These are phyloP conservation scores for Ichneumon xanthorius DNA, from an alignment of 2,888 invertebrate species.

Conservation along the genomic window DNA sequence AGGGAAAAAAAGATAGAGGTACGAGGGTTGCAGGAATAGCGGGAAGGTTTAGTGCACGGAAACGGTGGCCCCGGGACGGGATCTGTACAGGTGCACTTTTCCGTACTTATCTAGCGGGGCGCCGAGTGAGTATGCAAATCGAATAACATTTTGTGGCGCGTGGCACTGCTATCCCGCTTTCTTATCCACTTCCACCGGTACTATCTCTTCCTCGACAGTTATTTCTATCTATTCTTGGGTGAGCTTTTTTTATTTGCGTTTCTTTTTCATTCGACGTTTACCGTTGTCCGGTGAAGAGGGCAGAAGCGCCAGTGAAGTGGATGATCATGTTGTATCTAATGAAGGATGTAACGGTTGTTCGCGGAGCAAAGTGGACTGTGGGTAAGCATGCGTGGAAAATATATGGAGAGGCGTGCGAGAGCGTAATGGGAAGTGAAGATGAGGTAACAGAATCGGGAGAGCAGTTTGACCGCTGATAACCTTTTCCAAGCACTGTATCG, in stretches of 20 bases:
- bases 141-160: constrained; percentile 8
- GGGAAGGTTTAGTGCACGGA: neutral
- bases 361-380: neutral
- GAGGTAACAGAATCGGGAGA: neutral
- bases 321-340: constrained; percentile 5
- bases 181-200: constrained; percentile 7
- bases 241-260: neutral
- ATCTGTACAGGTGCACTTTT: constrained; percentile 13
- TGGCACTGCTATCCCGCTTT: constrained; percentile 3
- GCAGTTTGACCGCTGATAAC: neutral
- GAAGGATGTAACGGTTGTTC: constrained; percentile 23
- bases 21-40: neutral
- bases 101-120: constrained; percentile 10
- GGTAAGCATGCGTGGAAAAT: constrained; percentile 17
- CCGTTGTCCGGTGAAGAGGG: constrained; percentile 5
- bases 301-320: neutral
- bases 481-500: neutral
- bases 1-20: neutral
- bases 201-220: neutral
- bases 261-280: constrained; percentile 1
- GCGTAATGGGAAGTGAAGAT: neutral
- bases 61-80: neutral
- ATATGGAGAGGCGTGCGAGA: neutral
- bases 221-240: neutral
- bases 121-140: constrained; percentile 27